Evolutionary conservation across 2,113 vertebrate genomes (phyloP), one percentile per base, ranked within the genome.

Genomic region (Platichthys flesus): DNA sequence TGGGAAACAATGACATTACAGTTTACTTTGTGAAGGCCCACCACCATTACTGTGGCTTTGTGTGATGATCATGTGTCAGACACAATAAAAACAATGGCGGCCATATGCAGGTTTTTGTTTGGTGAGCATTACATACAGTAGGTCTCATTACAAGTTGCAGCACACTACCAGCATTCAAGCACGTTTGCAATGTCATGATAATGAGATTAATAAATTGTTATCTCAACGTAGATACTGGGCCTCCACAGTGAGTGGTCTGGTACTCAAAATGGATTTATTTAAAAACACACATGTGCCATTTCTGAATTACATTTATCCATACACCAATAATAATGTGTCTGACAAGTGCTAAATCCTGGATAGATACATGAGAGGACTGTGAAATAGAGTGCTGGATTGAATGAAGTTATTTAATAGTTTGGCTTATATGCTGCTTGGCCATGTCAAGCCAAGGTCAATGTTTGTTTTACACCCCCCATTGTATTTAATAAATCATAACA

Each of bases 371-470:
- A 35, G 55, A 52, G 76, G 67, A 49, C 18, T 2, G 23, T 49
- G 28, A 47, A 71, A 65, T 76, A 20, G 63, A 79, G 37, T 28
- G 57, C 45, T 60, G 26, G n/a, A 57, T 63, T 83, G 40, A 74
- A 83, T 80, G 69, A 77, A 80, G 60, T 70, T 67, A 73, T 73
- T 71, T 16, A 54, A 28, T 9, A 76, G 76, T 86, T 73, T 54
- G 4, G n/a, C 49, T 74, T 23, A 64, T 51, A 9, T 52, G 21
- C 57, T 58, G 68, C 67, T 0, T 9, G 49, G 42, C 76, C 77
- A 79, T 74, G 86, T 85, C 82, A 82, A n/a, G 23, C 59, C 57
- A 66, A 84, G 82, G 75, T 84, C 78, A 69, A 0, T 3, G 12
- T 45, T 31, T 67, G 66, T 51, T 76, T 76, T 31, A 31, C 59